Evolutionary conservation across 2,888 invertebrate species (phyloP).

Genomic region (Dolichomitus sp.): DNA sequence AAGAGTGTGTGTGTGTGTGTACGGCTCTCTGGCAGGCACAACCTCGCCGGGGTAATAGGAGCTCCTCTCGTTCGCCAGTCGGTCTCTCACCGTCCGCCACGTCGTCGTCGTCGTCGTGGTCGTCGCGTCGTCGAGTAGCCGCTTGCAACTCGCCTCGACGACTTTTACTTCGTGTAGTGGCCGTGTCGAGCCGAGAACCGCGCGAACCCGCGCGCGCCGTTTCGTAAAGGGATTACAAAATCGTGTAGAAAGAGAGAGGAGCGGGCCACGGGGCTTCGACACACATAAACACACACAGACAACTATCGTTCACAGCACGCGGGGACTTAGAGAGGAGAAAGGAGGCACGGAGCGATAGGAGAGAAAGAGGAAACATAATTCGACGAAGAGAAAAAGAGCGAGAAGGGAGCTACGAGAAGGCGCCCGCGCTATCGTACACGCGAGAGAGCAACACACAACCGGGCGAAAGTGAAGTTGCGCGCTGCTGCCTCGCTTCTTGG

Average conservation of each 20-base stretch:
- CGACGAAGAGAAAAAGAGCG: conserved; percentile 42
- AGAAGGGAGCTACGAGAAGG: conserved; percentile 33
- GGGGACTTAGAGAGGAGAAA: conserved; percentile 26
- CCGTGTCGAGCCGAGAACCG: conserved; percentile 39
- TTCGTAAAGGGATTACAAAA: conserved; percentile 84
- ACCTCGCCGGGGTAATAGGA: conserved; percentile 64
- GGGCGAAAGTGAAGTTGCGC: conserved; percentile 72
- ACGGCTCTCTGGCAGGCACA: conserved; percentile 61
- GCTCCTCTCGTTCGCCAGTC: conserved; percentile 72
- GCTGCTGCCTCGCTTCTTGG: conserved; percentile 16
- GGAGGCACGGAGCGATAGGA: conserved; percentile 38
- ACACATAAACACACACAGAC: conserved; percentile 5
- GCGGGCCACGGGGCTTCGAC: conserved; percentile 30
- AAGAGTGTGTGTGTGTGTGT: conserved; percentile 61
- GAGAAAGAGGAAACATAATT: conserved; percentile 27
- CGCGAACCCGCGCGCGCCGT: conserved; percentile 67
- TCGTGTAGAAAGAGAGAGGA: conserved; percentile 77
- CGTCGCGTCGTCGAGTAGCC: conserved; percentile 44
- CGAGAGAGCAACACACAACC: conserved; percentile 54
- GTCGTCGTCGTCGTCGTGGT: conserved; percentile 60
- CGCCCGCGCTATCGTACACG: conserved; percentile 27
- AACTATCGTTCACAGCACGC: not conserved
- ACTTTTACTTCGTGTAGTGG: conserved; percentile 68
- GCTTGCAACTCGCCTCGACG: conserved; percentile 58
- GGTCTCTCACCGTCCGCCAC: conserved; percentile 70